Evolutionary conservation across 2,797 vertebrate species (phyloP).

Genomic region (Bucorvus abyssinicus): DNA sequence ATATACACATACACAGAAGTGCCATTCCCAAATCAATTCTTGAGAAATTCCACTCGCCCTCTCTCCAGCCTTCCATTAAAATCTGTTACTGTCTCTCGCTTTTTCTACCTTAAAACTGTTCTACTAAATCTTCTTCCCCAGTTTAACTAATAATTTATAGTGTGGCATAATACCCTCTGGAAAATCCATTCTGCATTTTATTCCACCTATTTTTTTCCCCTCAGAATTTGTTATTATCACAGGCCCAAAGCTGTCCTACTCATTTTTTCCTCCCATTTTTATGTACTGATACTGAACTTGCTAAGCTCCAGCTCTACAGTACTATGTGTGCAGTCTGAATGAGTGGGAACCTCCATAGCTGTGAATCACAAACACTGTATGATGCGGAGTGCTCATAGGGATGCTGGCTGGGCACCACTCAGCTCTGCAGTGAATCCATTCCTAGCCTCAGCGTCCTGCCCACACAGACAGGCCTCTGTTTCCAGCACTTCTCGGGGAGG

Average conservation of each 20-base stretch:
- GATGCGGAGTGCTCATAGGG: background rate
- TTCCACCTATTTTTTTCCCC: background rate
- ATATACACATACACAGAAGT: background rate
- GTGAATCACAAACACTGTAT: background rate
- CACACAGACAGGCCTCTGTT: background rate
- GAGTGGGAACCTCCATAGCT: background rate
- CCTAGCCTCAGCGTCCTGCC: fast-evolving
- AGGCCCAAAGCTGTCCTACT: background rate
- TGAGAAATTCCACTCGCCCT: background rate
- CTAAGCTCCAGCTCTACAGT: background rate
- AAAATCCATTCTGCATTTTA: background rate
- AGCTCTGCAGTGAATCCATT: background rate
- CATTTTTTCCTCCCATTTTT: background rate
- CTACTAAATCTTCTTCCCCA: background rate
- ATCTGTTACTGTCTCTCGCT: background rate
- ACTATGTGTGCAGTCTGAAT: background rate
- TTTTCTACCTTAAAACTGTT: background rate
- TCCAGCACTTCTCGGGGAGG: background rate
- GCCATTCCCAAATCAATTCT: background rate
- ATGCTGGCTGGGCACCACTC: background rate
- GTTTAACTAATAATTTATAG: background rate
- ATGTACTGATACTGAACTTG: background rate
- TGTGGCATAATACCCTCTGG: background rate
- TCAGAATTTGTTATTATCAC: background rate
- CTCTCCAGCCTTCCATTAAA: background rate